Evolutionary conservation across 2,113 vertebrate species (phyloP), one percentile per base, ranked within the genome.

Genomic region (Cyphotilapia sp.): DNA sequence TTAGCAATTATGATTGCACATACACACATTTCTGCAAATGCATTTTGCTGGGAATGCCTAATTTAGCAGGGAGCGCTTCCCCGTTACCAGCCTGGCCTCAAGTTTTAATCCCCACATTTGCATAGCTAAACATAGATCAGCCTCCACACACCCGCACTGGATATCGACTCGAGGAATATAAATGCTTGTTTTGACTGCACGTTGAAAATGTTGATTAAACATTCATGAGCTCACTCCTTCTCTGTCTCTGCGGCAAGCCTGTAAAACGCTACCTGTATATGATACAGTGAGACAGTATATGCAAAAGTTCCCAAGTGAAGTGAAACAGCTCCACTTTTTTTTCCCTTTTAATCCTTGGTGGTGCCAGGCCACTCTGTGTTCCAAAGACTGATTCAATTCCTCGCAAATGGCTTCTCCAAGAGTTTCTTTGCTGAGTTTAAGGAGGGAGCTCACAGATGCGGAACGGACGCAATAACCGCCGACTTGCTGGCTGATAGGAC

Each of bases 41-140:
- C 84, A 35, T 93, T 93, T 92, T 63, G 87, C 38, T 40, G 74
- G 76, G 90, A 94, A 93, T 93, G 90, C 92, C 91, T 94, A 92
- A 93, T 93, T 92, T 88, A 94, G 90, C 87, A 92, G 92, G 16
- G 11, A 83, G 85, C 38, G 17, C 84, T 69, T 90, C 83, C 59
- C 80, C 2, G 63, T 94, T 91, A 87, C 91, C 89, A 91, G 91
- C 92, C 84, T 91, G 82, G 93, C 91, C 91, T 92, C 63, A 87
- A 93, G 92, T 95, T 95, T 95, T 94, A 95, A 95, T 95, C 94
- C 92, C 87, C 91, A 90, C 89, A 95, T 95, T 95, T 95, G 93
- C 94, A 94, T 93, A 89, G 91, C 95, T 95, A 95, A 95, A 95
- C 94, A 94, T 95, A 95, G 93, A 94, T 91, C 91, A 93, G 89